These are phyloP conservation scores for Pelecanoides urinatrix DNA, from an alignment of 2,113 vertebrate species.

Conservation along the genomic window DNA sequence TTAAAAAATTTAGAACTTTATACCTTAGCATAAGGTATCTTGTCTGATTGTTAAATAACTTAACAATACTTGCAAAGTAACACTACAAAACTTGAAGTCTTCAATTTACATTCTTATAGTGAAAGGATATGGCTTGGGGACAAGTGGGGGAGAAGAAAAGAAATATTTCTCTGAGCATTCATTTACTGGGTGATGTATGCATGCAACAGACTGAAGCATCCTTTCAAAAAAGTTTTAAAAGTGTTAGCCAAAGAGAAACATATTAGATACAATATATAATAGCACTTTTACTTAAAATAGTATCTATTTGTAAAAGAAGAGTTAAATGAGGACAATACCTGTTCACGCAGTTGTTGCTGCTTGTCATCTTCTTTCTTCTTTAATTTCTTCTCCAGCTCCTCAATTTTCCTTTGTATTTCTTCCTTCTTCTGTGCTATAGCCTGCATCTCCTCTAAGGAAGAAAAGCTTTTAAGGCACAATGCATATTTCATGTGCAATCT, in stretches of 20 bases:
- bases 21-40: background rate
- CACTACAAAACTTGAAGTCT: background rate
- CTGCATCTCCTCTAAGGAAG: constrained; percentile 70
- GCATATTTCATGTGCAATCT: background rate
- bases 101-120: background rate
- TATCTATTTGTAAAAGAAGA: background rate
- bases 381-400: constrained; percentile 75
- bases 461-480: background rate
- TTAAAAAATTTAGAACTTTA: background rate
- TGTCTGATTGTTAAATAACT: background rate
- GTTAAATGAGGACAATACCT: constrained; percentile 53
- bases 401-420: constrained; percentile 75
- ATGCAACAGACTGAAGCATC: background rate
- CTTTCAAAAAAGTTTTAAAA: background rate
- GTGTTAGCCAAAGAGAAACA: background rate
- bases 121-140: background rate
- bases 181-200: background rate
- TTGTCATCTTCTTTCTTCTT: constrained; percentile 54
- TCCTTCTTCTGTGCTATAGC: constrained; percentile 68
- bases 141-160: background rate
- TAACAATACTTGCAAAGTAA: background rate
- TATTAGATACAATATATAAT: no score
- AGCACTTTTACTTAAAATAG: background rate
- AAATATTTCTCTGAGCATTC: background rate
- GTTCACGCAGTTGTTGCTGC: background rate